Evolutionary conservation across 2,113 vertebrate genomes (phyloP), one percentile per base, ranked within the genome.

Genomic region (Globicephala melas): DNA sequence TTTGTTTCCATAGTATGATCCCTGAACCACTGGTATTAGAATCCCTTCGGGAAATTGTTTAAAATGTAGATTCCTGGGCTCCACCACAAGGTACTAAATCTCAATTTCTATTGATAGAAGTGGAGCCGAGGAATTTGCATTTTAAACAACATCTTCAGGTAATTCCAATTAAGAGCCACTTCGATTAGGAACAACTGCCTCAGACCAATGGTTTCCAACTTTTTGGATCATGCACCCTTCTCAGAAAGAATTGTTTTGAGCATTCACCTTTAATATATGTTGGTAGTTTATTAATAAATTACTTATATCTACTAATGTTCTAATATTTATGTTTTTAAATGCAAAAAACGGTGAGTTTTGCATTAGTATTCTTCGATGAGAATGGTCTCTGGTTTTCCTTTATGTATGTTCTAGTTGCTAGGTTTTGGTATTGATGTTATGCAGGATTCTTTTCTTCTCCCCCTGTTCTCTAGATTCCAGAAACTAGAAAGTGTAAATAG

Each of bases 311-410:
- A 68, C 3, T 80, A 47, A 84, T 93, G 15, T 60, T 38, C 73
- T 79, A 71, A 65, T 90, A 81, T 73, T 94, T 96, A 33, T 63
- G 26, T 89, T 74, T 85, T 74, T 53, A 85, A 89, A 41, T 53
- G 26, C 33, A 93, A 76, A 58, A 88, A 80, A 91, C 83, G 11
- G 23, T 80, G 63, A 90, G 44, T 76, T 97, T 94, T 95, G 33
- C n/a, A 82, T 81, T 47, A 73, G 5, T 31, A 76, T 80, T 96
- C 58, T 96, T 88, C 23, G 6, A 79, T 84, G 44, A 89, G 17
- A 76, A 58, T 85, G 21, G 31, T 76, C 47, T 97, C 28, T 82
- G 70, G 8, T 96, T 94, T 96, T 81, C 36, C 18, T 92, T 95
- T 89, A 83, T 70, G 15, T 87, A 47, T 92, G 26, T 89, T 73